Evolutionary conservation across 1,140 invertebrate species (phyloP).

Genomic region (Pissodes strobi): DNA sequence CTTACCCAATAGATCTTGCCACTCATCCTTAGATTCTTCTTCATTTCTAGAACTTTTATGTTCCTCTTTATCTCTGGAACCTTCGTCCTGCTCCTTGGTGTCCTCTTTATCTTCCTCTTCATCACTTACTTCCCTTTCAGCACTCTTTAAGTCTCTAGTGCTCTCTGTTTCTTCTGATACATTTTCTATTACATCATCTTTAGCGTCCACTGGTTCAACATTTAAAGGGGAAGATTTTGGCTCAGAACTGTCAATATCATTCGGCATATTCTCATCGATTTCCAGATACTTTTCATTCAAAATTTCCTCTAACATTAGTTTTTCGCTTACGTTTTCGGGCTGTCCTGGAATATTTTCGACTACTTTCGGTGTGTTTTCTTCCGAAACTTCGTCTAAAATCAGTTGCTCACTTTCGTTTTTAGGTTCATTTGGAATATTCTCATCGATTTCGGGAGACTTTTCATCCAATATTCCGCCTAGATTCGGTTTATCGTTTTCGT

Average conservation of each 20-base stretch:
- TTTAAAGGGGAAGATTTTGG: not conserved
- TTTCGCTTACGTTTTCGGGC: not conserved
- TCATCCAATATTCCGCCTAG: not conserved
- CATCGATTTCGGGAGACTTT: too few species aligned
- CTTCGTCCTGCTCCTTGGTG: not conserved
- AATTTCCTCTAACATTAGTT: conserved; percentile 5
- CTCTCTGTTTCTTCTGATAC: conserved; percentile 5
- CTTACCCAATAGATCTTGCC: conserved; percentile 12
- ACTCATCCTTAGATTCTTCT: conserved; percentile 9
- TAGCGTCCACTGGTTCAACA: not conserved
- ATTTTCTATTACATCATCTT: not conserved
- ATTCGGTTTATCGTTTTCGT: not conserved
- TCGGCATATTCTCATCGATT: not conserved
- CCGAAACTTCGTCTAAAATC: too few species aligned
- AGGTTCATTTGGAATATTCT: too few species aligned
- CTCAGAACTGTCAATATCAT: not conserved
- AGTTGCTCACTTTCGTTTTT: too few species aligned
- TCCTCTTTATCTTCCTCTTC: not conserved
- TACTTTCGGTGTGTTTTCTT: not conserved
- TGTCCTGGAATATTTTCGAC: not conserved
- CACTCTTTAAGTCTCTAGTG: not conserved
- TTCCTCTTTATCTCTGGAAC: not conserved
- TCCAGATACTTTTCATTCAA: not conserved
- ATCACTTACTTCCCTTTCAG: not conserved
- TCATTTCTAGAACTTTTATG: too few species aligned